Percentiles rank a stretch among this genome's conserved stretches.
Conservation (phyloP, 2,888 invertebrate genomes). For the Fissipunctia ypsillon region DNA sequence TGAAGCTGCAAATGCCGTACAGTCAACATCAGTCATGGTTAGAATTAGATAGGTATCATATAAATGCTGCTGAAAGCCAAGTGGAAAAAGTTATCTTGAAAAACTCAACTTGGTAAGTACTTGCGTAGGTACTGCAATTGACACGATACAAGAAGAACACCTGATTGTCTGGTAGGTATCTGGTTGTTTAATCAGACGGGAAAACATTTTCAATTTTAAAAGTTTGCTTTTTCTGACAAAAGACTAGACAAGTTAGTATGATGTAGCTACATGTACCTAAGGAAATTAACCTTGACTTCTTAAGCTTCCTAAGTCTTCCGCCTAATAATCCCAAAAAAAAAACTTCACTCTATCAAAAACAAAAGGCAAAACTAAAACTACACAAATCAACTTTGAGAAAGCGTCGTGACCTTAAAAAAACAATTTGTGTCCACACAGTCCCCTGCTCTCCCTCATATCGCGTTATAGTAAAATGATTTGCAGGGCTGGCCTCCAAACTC, state of each 20-base stretch:
- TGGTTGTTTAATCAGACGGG: background rate
- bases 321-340: background rate
- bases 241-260: background rate
- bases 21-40: background rate
- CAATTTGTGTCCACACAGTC: slow-evolving; percentile 53
- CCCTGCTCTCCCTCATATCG: slow-evolving; percentile 48
- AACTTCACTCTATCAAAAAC: slow-evolving; percentile 3
- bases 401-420: slow-evolving; percentile 54
- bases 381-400: slow-evolving; percentile 36
- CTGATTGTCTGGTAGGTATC: background rate
- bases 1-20: background rate
- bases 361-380: slow-evolving; percentile 11
- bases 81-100: background rate
- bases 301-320: background rate
- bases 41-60: background rate
- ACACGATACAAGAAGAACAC: background rate
- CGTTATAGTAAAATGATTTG: slow-evolving; percentile 76
- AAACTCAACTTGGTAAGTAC: background rate
- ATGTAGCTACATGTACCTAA: too few species aligned
- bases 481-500: slow-evolving; percentile 69
- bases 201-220: background rate
- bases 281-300: too few species aligned
- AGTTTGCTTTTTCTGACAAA: background rate
- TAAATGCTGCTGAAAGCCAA: background rate
- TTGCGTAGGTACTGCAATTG: background rate